A percentile compares a stretch with the other conserved stretches of the same genome.
phyloP scores from a whole-genome alignment of 2,888 invertebrate species.

The Cynaeus angustus region DNA sequence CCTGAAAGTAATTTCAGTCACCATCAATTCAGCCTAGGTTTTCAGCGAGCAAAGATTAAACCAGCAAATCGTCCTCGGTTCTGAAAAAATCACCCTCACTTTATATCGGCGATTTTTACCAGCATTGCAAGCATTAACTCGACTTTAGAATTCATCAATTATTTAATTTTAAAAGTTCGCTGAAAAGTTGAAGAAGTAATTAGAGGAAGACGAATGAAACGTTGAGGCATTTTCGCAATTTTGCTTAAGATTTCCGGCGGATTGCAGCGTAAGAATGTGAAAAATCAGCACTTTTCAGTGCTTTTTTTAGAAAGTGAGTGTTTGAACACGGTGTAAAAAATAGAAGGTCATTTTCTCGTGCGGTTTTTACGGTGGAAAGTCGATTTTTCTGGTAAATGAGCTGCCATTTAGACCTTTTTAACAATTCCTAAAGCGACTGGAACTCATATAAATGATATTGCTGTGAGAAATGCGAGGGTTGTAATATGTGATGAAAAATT shows the following conservation, averaged over 20 bases:
- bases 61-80: conserved; percentile 49
- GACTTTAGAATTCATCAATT: conserved; percentile 39
- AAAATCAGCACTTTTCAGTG: conserved; percentile 45
- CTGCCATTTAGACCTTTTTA: conserved; percentile 48
- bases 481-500: conserved; percentile 44
- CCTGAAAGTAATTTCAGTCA: conserved; percentile 54
- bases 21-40: conserved; percentile 54
- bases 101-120: conserved; percentile 8
- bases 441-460: conserved; percentile 46
- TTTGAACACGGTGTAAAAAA: conserved; percentile 50
- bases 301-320: conserved; percentile 26
- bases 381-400: conserved; percentile 58
- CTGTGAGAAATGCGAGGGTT: conserved; percentile 40
- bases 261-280: conserved; percentile 27
- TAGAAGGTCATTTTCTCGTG: conserved; percentile 54
- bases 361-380: conserved; percentile 53
- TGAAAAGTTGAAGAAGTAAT: conserved; percentile 26
- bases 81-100: conserved; percentile 7
- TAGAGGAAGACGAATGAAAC: conserved; percentile 29
- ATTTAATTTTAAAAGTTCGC: conserved; percentile 35
- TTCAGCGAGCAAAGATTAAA: conserved; percentile 53
- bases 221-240: conserved; percentile 26
- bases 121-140: conserved; percentile 7
- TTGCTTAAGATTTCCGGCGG: conserved; percentile 19
- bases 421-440: conserved; percentile 45